These are phyloP conservation scores for Perccottus glenii DNA, from an alignment of 2,113 vertebrate species.

Conservation along the genomic window DNA sequence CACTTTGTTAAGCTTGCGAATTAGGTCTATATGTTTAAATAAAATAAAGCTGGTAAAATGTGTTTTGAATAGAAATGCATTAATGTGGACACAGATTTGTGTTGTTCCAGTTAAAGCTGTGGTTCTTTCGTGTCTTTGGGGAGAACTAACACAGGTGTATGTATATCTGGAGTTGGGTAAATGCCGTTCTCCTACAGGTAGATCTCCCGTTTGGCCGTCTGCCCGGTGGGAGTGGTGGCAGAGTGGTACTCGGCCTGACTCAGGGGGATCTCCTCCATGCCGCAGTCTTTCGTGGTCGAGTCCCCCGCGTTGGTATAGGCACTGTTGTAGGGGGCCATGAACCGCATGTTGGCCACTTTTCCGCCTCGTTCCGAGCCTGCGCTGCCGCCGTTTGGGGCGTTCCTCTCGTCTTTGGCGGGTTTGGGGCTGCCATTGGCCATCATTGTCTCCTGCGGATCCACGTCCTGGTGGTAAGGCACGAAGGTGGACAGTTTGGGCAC, in stretches of 20 bases:
- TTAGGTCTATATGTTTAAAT: too few relatives aligned
- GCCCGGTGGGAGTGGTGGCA: conserved; percentile 88
- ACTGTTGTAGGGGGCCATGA: conserved; percentile 96
- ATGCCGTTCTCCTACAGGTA: conserved; percentile 90
- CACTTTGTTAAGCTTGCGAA: too few relatives aligned
- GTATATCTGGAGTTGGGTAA: conserved; percentile 11
- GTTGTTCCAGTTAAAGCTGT: background rate
- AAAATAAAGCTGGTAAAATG: background rate
- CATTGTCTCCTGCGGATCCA: conserved; percentile 90
- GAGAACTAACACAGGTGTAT: conserved; percentile 2
- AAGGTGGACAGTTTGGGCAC: conserved; percentile 97
- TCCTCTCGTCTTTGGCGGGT: conserved; percentile 87
- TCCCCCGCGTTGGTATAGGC: conserved; percentile 94
- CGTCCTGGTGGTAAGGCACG: conserved; percentile 99
- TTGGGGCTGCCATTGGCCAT: conserved; percentile 92
- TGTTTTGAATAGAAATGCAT: background rate
- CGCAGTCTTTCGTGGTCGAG: conserved; percentile 91
- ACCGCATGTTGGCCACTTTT: conserved; percentile 95
- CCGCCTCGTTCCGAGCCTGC: conserved; percentile 48
- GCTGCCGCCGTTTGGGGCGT: conserved; percentile 69
- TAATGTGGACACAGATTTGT: background rate
- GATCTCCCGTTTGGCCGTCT: conserved; percentile 96
- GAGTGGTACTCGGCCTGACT: conserved; percentile 95
- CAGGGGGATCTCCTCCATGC: conserved; percentile 95
- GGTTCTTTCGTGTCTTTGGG: background rate